Percentiles rank a stretch among this genome's conserved stretches.
These are phyloP conservation scores for Pachycephus smyrnensis DNA, from an alignment of 2,888 invertebrate genomes.

Conservation along the genomic window DNA sequence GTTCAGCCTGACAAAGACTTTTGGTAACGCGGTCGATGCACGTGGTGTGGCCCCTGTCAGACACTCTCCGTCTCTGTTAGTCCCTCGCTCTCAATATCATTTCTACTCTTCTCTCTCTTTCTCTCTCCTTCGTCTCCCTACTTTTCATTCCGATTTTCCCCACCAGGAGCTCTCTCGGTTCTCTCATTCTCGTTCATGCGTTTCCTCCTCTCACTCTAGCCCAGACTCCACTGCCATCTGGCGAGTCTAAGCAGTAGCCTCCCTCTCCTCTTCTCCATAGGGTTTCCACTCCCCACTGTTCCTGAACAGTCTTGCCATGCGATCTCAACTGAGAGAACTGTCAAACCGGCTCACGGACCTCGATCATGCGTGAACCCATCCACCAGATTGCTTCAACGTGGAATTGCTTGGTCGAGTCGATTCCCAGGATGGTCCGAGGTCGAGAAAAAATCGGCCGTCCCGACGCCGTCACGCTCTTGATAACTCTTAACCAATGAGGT, in stretches of 20 bases:
- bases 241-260: no score
- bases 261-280: no score
- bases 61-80: constrained; percentile 26
- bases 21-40: constrained; percentile 26
- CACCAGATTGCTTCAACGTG: background rate
- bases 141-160: background rate
- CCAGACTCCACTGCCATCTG: background rate
- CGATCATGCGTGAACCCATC: constrained; percentile 19
- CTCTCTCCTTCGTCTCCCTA: constrained; percentile 5
- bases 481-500: no score
- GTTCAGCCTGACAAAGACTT: constrained; percentile 12
- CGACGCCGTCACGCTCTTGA: no score
- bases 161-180: background rate
- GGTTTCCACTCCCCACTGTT: constrained; percentile 1
- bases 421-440: no score
- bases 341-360: constrained; percentile 23
- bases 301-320: constrained; percentile 4
- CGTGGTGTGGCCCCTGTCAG: constrained; percentile 24
- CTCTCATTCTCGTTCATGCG: background rate
- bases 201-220: constrained; percentile 14
- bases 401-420: no score
- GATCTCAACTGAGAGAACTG: constrained; percentile 10
- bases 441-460: background rate
- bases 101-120: constrained; percentile 4
- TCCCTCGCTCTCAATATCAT: constrained; percentile 16